These are phyloP conservation scores for Heliocidaris tuberculata DNA, from an alignment of 35 echinoderm and acorn worm species.

Conservation along the genomic window DNA sequence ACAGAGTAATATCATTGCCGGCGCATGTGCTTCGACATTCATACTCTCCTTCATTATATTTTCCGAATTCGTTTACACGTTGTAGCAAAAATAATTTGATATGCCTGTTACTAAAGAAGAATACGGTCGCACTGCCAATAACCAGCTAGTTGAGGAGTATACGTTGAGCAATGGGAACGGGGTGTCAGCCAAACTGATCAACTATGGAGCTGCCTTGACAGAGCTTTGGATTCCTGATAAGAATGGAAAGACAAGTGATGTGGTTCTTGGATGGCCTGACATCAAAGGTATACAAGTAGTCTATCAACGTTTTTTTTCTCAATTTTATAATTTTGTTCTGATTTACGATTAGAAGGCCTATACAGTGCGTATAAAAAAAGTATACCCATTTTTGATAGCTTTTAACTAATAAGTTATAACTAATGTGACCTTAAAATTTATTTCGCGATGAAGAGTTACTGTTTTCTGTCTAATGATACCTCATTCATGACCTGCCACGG, in stretches of 20 bases:
- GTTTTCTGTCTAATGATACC: too few relatives aligned
- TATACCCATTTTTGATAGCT: too few relatives aligned
- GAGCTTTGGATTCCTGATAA: slow-evolving; percentile 72
- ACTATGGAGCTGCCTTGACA: slow-evolving; percentile 74
- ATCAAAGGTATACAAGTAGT: slow-evolving; percentile 38
- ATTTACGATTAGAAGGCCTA: too few relatives aligned
- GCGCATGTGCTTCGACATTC: too few relatives aligned
- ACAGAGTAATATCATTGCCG: too few relatives aligned
- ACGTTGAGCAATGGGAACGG: slow-evolving; percentile 76
- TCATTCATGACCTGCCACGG: too few relatives aligned
- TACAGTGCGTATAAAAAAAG: too few relatives aligned
- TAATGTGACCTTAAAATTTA: too few relatives aligned
- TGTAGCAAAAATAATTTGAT: not conserved
- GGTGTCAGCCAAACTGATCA: slow-evolving; percentile 70
- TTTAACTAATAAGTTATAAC: too few relatives aligned
- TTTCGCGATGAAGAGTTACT: too few relatives aligned
- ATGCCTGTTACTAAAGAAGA: slow-evolving; percentile 61
- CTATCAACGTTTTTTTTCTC: not conserved
- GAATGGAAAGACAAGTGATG: slow-evolving; percentile 63
- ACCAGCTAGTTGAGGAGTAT: slow-evolving; percentile 56
- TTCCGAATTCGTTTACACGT: not conserved
- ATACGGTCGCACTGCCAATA: slow-evolving; percentile 75
- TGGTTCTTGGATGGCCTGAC: slow-evolving; percentile 66
- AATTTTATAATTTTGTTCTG: too few relatives aligned
- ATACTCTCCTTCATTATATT: too few relatives aligned